Base-by-base conservation (phyloP, 92 coral and sea anemone species). In the Bergia sp. region DNA sequence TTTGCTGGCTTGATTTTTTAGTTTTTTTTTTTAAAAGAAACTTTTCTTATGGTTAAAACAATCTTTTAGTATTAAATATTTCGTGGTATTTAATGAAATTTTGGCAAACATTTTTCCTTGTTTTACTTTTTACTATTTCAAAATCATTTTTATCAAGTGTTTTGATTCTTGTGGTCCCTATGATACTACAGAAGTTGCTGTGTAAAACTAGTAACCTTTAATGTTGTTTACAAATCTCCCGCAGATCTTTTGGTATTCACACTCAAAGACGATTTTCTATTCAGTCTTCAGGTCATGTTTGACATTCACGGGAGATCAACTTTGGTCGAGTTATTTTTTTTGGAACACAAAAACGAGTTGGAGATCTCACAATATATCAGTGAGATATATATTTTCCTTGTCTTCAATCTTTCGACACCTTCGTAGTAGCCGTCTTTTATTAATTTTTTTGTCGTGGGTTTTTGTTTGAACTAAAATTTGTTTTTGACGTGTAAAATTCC, bases 401-500 rank as follows among this genome's bases (percentile, higher is more conserved):
- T 81, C 43, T 57, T 39, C 37, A 20, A 23, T 69, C 43, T 37
- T 45, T 71, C 42, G 58, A 36, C 37, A 11, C 21, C 18, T 43
- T 16, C 50, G 29, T 37, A 84, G 15, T 44, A 44, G 77, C 57
- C 66, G 57, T 23, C 41, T 40, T n/a, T 71, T 43, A 69, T 47
- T 84, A 29, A 29, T 29, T 44, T 1, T 8, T 66, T 40, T 81
- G 87, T 36, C 42, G 44, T 84, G 42, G 69, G 13, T 72, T 84
- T 84, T 69, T 84, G 66, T 84, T 84, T 84, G 87, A 45, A 37
- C 5, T 45, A 44, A 36, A 13, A 44, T 84, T 71, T 84, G 21
- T 21, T 65, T 84, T 84, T 84, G 87, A 84, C 87, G 67, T 84
- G 87, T 84, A 65, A 84, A 84, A 71, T 55, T 29, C 29, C 47